A percentile compares a stretch with the other conserved stretches of the same genome.
These are phyloP conservation scores for Zosterops japonicus DNA, from an alignment of 2,113 vertebrate genomes.

Conservation along the genomic window DNA sequence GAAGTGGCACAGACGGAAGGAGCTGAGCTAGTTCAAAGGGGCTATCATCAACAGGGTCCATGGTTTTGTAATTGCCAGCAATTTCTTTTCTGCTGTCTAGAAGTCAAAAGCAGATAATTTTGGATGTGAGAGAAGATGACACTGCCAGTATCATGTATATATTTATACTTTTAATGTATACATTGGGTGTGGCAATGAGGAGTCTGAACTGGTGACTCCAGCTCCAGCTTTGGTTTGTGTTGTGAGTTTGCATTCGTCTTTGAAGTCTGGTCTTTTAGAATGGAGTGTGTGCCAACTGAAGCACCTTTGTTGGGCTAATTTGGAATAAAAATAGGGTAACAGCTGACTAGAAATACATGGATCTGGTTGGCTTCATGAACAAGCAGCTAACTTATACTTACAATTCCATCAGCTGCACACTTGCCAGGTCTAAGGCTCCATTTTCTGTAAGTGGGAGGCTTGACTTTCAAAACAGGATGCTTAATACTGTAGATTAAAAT, in stretches of 20 bases:
- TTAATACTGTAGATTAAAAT: not conserved
- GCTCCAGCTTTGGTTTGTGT: not conserved
- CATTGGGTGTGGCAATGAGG: not conserved
- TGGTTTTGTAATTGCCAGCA: not conserved
- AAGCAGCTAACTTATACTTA: not conserved
- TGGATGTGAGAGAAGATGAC: not conserved
- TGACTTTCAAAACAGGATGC: not conserved
- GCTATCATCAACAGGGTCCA: not conserved
- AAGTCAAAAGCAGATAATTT: slow-evolving; percentile 26
- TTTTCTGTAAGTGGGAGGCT: not conserved
- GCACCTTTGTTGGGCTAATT: not conserved
- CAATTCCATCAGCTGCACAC: not conserved
- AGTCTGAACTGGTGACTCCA: not conserved
- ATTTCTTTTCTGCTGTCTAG: not conserved
- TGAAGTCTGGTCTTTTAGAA: not conserved
- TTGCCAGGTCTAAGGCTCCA: not conserved
- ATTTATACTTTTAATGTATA: slow-evolving; percentile 7
- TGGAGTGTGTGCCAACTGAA: not conserved
- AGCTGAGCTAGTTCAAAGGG: not conserved
- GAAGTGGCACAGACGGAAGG: not conserved
- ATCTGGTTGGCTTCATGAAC: not conserved
- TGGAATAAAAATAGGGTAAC: not conserved
- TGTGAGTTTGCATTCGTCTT: not conserved
- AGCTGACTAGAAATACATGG: not conserved
- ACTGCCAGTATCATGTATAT: not conserved